These are phyloP conservation scores for Diglossa brunneiventris DNA, from an alignment of 2,113 vertebrate genomes.

Conservation along the genomic window DNA sequence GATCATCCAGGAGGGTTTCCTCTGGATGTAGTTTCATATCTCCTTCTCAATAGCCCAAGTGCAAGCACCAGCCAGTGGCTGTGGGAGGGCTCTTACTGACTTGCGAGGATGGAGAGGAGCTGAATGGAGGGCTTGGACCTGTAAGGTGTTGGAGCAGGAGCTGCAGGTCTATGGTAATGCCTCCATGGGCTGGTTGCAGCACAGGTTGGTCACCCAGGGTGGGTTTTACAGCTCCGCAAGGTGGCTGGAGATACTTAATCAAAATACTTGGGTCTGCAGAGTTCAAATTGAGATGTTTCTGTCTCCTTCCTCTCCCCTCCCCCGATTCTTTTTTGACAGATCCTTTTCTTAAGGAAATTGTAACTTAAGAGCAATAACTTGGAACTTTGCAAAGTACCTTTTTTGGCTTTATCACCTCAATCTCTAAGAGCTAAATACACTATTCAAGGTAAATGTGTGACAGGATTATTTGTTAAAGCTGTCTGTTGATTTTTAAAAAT, in stretches of 20 bases:
- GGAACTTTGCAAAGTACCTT: background rate
- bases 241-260: background rate
- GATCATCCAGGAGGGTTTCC: background rate
- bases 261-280: background rate
- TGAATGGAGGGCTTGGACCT: accelerated
- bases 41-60: background rate
- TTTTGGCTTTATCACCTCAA: background rate
- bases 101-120: accelerated
- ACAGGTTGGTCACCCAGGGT: background rate
- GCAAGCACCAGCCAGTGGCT: background rate
- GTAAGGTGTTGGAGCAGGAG: background rate
- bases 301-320: background rate
- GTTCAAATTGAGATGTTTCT: background rate
- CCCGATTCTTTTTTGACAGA: background rate
- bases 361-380: background rate
- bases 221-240: background rate
- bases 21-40: background rate
- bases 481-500: background rate
- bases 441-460: background rate
- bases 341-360: background rate
- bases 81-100: background rate
- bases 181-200: background rate
- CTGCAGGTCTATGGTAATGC: background rate
- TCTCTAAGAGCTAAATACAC: background rate
- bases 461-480: background rate